These are phyloP conservation scores for Pundamilia nyererei DNA, from an alignment of 2,113 vertebrate genomes.

Conservation along the genomic window DNA sequence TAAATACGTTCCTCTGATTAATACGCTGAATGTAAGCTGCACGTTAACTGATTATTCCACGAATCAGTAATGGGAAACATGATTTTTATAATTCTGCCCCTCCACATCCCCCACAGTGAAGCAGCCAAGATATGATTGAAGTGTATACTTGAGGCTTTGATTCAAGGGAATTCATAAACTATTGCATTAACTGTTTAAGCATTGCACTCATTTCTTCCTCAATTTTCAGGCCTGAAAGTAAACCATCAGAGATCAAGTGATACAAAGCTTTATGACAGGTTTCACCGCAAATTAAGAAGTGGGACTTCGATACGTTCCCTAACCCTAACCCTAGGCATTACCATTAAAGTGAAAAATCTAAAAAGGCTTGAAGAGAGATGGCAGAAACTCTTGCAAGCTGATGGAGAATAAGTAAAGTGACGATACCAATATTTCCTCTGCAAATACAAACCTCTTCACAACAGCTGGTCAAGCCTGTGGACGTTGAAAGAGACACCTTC, in stretches of 20 bases:
- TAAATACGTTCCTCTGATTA: background rate
- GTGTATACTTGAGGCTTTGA: background rate
- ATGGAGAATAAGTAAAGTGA: background rate
- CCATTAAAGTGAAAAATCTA: background rate
- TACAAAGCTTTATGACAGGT: background rate
- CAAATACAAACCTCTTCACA: background rate
- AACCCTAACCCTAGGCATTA: background rate
- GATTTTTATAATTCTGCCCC: background rate
- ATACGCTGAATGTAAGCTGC: background rate
- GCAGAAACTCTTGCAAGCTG: background rate
- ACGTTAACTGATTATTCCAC: background rate
- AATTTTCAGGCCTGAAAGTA: background rate
- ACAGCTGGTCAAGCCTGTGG: background rate
- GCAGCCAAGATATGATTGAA: background rate
- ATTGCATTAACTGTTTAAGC: background rate
- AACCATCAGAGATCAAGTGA: background rate
- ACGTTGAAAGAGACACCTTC: background rate
- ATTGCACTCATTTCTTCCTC: background rate
- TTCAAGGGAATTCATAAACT: background rate
- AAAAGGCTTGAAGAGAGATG: background rate
- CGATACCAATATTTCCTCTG: background rate
- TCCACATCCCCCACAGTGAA: background rate
- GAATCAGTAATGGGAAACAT: background rate
- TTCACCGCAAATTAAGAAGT: background rate
- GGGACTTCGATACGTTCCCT: background rate